Evolutionary conservation across 2,797 vertebrate species (phyloP).

Genomic region (Catamblyrhynchus diadema): DNA sequence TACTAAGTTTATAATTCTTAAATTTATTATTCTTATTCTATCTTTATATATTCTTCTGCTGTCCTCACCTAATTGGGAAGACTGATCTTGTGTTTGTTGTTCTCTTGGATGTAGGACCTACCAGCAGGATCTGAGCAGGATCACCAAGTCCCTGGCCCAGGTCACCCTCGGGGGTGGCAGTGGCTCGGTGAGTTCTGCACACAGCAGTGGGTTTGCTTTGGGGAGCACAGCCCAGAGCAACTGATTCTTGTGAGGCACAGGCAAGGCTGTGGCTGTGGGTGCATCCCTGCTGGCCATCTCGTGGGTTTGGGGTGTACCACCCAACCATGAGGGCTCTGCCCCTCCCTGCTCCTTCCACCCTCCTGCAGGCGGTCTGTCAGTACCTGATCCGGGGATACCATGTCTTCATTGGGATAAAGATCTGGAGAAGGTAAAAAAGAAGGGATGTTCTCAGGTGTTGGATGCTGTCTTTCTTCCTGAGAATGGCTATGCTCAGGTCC

Average conservation of each 20-base stretch:
- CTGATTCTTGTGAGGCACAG: neutral
- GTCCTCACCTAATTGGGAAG: neutral
- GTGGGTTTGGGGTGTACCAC: neutral
- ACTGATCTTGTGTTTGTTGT: neutral
- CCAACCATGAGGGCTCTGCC: neutral
- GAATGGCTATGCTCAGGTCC: neutral
- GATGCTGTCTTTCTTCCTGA: neutral
- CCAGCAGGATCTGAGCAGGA: neutral
- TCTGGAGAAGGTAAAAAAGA: neutral
- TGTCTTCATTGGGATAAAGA: neutral
- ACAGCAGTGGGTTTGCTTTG: neutral
- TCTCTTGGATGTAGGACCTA: neutral
- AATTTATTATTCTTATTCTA: neutral
- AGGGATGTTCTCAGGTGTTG: neutral
- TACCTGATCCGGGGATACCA: neutral
- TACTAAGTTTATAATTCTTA: neutral
- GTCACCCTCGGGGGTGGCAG: fast-evolving
- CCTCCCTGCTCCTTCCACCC: neutral
- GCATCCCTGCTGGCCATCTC: neutral
- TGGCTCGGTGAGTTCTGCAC: neutral
- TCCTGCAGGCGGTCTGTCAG: neutral
- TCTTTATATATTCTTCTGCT: neutral
- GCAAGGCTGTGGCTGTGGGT: neutral
- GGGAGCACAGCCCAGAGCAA: fast-evolving
- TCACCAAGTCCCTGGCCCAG: neutral